A percentile compares a stretch with the other conserved stretches of the same genome.
Evolutionary conservation across 92 coral and sea anemone genomes (phyloP).

Genomic region (Pocillopora meandrina): DNA sequence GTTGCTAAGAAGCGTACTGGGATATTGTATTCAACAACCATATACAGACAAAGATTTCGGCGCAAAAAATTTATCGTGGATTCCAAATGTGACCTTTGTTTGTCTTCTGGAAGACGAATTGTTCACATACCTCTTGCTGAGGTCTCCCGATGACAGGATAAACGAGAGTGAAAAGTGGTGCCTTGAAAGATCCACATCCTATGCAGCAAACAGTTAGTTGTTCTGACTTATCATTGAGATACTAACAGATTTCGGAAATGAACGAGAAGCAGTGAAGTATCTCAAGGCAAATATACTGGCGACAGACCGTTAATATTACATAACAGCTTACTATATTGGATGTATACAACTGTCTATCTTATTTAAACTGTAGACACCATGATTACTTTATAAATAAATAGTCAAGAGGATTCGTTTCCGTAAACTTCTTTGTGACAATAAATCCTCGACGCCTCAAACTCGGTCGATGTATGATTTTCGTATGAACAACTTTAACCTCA

Average conservation of each 20-base stretch:
- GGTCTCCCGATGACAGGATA: not conserved
- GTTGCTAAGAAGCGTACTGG: not conserved
- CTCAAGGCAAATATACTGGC: slow-evolving; percentile 11
- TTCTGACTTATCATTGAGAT: not conserved
- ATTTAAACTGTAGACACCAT: slow-evolving; percentile 4
- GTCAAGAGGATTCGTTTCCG: slow-evolving; percentile 19
- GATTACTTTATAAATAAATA: not conserved
- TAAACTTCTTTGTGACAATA: not conserved
- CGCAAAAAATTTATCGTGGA: not conserved
- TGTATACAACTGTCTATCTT: not conserved
- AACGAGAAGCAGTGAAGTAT: not conserved
- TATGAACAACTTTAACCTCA: no score
- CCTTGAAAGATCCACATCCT: not conserved
- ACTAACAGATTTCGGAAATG: slow-evolving; percentile 35
- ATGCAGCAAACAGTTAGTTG: not conserved
- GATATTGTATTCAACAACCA: not conserved
- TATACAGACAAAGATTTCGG: slow-evolving; percentile 1
- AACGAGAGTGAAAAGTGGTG: not conserved
- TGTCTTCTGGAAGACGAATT: not conserved
- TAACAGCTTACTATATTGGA: not conserved
- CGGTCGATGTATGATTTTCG: no score
- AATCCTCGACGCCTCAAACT: not conserved
- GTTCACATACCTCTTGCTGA: not conserved
- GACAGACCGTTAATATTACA: slow-evolving; percentile 5
- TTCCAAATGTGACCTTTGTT: not conserved